Base-by-base conservation (phyloP, 2,888 invertebrate genomes). In the Athripsodes cinereus region DNA sequence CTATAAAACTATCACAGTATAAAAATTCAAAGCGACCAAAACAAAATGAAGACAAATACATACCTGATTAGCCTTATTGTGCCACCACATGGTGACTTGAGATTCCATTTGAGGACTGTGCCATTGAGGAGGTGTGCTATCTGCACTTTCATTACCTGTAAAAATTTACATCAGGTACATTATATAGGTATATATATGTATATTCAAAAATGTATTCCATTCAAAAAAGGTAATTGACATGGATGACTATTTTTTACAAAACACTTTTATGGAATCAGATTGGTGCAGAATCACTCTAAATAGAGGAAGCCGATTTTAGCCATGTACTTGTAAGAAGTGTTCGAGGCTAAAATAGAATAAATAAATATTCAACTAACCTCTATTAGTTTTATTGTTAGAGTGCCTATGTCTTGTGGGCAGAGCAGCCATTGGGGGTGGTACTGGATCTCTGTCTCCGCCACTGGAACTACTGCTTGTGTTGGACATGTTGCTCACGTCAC, bases 21-120 rank as follows among this genome's bases (percentile, higher is more conserved):
- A n/a, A n/a, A n/a, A n/a, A n/a, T n/a, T n/a, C n/a, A n/a, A n/a
- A n/a, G n/a, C n/a, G n/a, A n/a, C n/a, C 16, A n/a, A 19, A 48
- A 49, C 13, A 20, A 21, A 16, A 20, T 8, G 2, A 49, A 16
- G 11, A 49, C 20, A 3, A 19, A 16, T 34, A 34, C 34, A 35
- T 64, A 71, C 71, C 67, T 72, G 71, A 40, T 65, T 67, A 40
- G 67, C 66, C 64, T 70, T 71, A 53, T 67, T 69, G 54, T 68
- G 66, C 65, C 65, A 65, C 64, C 68, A 68, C 61, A 63, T 61
- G 21, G 64, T 69, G 65, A 61, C 44, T 16, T 59, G 65, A 47
- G 58, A 58, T 59, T 69, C 69, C 16, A 59, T 57, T 65, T 65
- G 21, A 62, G 66, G 22, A 68, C 67, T 55, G 64, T 63, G 57